Base-by-base conservation (phyloP, 2,797 vertebrate genomes). In the Anas capensis region DNA sequence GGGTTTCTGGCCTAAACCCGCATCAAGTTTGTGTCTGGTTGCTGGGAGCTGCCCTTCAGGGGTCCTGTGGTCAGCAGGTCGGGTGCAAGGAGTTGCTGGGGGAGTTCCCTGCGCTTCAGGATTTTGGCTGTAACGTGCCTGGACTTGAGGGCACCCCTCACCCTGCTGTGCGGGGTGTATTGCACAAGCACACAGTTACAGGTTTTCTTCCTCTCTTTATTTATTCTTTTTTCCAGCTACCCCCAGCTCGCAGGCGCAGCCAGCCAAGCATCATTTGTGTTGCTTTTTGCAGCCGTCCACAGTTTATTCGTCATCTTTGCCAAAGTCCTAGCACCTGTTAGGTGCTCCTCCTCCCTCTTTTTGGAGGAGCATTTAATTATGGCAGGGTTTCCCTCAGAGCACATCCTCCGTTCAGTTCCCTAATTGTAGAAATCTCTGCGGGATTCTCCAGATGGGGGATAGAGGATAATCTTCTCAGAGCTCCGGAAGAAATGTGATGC, bases 381-480 rank as follows among this genome's bases (percentile, higher is more conserved):
- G 72, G 70, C 76, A 86, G 93, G 65, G 91, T 92, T 96, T 96
- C 82, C 90, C 88, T 94, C 62, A 38, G 88, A 96, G 90, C 70
- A 92, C 57, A 82, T 93, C 69, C 76, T 96, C 76, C 65, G 48
- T 91, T 96, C 82, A 90, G 81, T 94, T 93, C 76, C 65, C 83
- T 95, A 91, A 95, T 92, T 96, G 94, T 93, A 95, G 92, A 93
- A 93, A 90, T 93, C 94, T 93, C 93, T 95, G 80, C 92, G 90
- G 93, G 73, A 91, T 94, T 89, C 96, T 96, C 92, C 86, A 97
- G 90, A 96, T 96, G 93, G 91, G 88, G 90, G 86, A 96, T 88
- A 92, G 92, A 94, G 81, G 90, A 95, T 96, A 92, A 92, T 95
- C 96, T 97, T 95, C 73, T 94, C 93, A 91, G 90, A 90, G 90